A percentile compares a stretch with the other conserved stretches of the same genome.
These are phyloP conservation scores for Aelia acuminata DNA, from an alignment of 2,888 invertebrate species.

Conservation along the genomic window DNA sequence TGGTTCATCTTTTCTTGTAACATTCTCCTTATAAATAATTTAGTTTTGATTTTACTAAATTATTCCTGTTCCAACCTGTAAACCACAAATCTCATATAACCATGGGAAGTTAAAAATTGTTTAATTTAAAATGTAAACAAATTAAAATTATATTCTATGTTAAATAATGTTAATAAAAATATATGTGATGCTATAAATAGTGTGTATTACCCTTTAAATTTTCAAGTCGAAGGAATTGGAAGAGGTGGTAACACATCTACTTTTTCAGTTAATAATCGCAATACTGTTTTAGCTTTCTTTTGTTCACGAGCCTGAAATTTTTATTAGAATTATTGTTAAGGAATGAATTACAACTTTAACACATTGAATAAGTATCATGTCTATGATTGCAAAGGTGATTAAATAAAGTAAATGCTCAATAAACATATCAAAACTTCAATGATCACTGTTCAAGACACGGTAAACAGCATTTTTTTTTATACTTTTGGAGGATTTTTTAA, in stretches of 20 bases:
- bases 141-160: not conserved
- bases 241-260: conserved; percentile 37
- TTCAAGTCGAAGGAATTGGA: not conserved
- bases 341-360: not conserved
- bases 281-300: conserved; percentile 52
- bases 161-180: not conserved
- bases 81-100: not conserved
- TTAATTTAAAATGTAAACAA: not conserved
- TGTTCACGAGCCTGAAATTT: conserved; percentile 48
- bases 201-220: not conserved
- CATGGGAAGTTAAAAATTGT: too few species aligned
- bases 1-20: not conserved
- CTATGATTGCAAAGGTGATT: too few species aligned
- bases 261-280: conserved; percentile 52
- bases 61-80: not conserved
- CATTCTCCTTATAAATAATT: not conserved
- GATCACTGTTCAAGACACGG: too few species aligned
- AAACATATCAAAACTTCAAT: too few species aligned
- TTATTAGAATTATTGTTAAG: not conserved
- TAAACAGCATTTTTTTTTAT: too few species aligned
- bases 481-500: too few species aligned
- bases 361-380: not conserved
- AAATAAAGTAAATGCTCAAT: too few species aligned
- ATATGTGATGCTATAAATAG: not conserved
- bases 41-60: not conserved